Base-by-base conservation (phyloP, 1,140 invertebrate genomes). In the Pectinophora gossypiella region DNA sequence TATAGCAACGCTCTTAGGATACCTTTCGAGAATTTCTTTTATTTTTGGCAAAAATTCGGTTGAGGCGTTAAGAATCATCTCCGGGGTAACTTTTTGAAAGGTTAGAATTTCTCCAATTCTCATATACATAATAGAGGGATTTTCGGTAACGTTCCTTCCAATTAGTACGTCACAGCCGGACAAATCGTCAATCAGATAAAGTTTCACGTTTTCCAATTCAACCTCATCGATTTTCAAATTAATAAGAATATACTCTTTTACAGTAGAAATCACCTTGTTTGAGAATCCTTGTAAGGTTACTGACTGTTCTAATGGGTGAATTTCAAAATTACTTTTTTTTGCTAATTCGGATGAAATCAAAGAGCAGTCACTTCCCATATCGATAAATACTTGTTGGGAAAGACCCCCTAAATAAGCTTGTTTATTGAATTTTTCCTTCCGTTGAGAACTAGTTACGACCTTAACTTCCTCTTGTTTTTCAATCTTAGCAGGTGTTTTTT, bases 281-380 rank as follows among this genome's bases (percentile, higher is more conserved):
- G 21, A 5, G 32, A 48, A 48, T 4, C 45, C 45, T 5, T 23
- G 13, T 6, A 48, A 18, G 3, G 13, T 15, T 15, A 48, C 13
- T 4, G 45, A 22, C 16, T 12, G 3, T 2, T n/a, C 18, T 6
- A 48, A 15, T 9, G 27, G 5, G 3, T 9, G 10, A 4, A n/a
- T 7, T 13, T 13, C 7, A 10, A 48, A 48, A 32, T 27, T 15
- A 2, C 15, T 15, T 19, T 27, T 27, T 32, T 19, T 20, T 0
- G 27, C n/a, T 10, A 21, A 1, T 21, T 20, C 7, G 1, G 32
- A 2, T 48, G 13, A 12, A 6, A 49, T 49, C 15, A 49, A 15
- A 5, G 48, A 49, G 13, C 48, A 51, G 27, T 32, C 40, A 27
- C 49, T 51, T 7, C 48, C 48, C 36, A 42, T 50, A 13, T 50